Percentiles rank a stretch among this genome's conserved stretches.
These are phyloP conservation scores for Megastigmus dorsalis DNA, from an alignment of 2,888 invertebrate genomes.

Conservation along the genomic window DNA sequence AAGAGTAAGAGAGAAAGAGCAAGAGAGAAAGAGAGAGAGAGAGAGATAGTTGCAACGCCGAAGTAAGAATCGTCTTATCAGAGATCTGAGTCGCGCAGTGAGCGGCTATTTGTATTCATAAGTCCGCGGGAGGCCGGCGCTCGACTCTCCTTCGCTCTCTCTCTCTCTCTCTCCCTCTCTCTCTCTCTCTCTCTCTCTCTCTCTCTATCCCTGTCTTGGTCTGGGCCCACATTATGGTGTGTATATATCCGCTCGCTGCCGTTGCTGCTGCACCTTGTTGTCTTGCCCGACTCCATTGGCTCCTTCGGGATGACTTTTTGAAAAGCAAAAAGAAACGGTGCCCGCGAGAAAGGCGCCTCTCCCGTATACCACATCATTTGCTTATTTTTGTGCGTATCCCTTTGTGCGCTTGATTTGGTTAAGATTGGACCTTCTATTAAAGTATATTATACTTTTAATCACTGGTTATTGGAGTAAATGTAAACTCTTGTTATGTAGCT, in stretches of 20 bases:
- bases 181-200: slow-evolving; percentile 41
- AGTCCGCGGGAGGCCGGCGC: slow-evolving; percentile 74
- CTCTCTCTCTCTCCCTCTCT: slow-evolving; percentile 38
- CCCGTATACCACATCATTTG: slow-evolving; percentile 4
- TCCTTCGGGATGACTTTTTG: slow-evolving; percentile 59
- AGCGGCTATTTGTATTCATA: slow-evolving; percentile 75
- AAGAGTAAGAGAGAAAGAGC: slow-evolving; percentile 16
- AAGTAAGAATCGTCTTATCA: slow-evolving; percentile 66
- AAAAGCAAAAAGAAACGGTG: slow-evolving; percentile 52
- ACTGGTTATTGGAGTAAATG: too few relatives aligned
- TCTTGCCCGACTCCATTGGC: slow-evolving; percentile 53
- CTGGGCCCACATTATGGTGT: slow-evolving; percentile 37
- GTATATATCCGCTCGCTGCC: slow-evolving; percentile 30
- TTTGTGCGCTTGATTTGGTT: too few relatives aligned
- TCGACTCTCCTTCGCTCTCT: slow-evolving; percentile 55
- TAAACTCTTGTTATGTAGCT: too few relatives aligned
- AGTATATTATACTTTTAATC: too few relatives aligned
- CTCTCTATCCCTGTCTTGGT: slow-evolving; percentile 3
- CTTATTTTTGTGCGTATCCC: too few relatives aligned
- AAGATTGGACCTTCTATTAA: too few relatives aligned
- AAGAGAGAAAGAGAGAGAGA: background rate
- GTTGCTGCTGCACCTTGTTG: slow-evolving; percentile 52
- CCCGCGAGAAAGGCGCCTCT: slow-evolving; percentile 41
- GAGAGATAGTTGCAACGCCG: slow-evolving; percentile 31
- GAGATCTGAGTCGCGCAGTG: slow-evolving; percentile 74